Conservation (phyloP, 2,888 invertebrate genomes). For the Eubasilissa splendida region DNA sequence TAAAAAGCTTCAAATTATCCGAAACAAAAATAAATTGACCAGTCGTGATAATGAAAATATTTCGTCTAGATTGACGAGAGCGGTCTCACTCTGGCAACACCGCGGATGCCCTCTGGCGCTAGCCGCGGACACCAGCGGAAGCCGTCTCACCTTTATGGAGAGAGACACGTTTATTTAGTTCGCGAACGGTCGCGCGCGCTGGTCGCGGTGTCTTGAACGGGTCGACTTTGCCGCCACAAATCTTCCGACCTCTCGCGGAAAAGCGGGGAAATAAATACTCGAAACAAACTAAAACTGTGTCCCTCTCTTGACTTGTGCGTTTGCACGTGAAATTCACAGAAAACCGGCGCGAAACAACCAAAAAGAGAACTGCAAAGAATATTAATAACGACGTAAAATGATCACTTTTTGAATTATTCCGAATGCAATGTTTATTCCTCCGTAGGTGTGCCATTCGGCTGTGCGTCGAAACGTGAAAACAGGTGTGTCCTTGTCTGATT, state of each 20-base stretch:
- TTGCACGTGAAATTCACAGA: not conserved
- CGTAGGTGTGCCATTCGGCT: constrained; percentile 45
- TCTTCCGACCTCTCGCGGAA: not conserved
- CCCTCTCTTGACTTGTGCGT: not conserved
- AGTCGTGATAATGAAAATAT: not conserved
- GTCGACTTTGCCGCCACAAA: not conserved
- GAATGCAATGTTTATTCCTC: constrained; percentile 36
- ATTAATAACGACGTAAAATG: too few relatives aligned
- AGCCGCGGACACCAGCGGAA: constrained; percentile 40
- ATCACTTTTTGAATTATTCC: constrained; percentile 29
- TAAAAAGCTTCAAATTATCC: too few relatives aligned
- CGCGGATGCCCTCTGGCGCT: constrained; percentile 36
- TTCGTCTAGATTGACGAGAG: not conserved
- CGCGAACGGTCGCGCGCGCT: constrained; percentile 37
- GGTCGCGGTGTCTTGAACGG: not conserved
- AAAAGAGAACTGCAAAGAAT: not conserved
- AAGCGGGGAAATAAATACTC: too few relatives aligned
- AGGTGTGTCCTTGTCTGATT: constrained; percentile 45
- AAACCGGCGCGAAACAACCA: not conserved
- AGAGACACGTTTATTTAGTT: constrained; percentile 46
- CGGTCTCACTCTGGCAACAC: not conserved
- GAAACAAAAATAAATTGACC: too few relatives aligned
- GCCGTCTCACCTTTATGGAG: constrained; percentile 28
- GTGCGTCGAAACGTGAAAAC: constrained; percentile 41
- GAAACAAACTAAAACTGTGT: too few relatives aligned